These are phyloP conservation scores for Arrhopalites spinosus DNA, from an alignment of 2,888 invertebrate species.

Conservation along the genomic window DNA sequence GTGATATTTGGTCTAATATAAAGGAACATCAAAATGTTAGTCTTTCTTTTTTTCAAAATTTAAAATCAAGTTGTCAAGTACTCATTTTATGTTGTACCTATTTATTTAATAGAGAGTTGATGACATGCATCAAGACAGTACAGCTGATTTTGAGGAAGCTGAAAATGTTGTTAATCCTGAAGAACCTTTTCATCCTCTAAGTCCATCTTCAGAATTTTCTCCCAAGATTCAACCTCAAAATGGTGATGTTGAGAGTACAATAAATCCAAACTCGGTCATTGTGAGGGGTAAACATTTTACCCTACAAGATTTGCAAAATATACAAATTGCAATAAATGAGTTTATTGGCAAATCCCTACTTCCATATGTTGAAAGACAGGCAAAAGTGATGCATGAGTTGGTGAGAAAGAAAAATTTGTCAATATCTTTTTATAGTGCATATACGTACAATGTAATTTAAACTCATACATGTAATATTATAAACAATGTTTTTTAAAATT, in stretches of 20 bases:
- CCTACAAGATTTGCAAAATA: slow-evolving; percentile 79
- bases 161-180: slow-evolving; percentile 15
- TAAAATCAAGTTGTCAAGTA: too few relatives aligned
- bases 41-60: too few relatives aligned
- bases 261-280: slow-evolving; percentile 27
- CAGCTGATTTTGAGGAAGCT: slow-evolving; percentile 7
- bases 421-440: too few relatives aligned
- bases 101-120: slow-evolving; percentile 14
- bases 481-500: too few relatives aligned
- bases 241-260: slow-evolving; percentile 35
- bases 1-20: slow-evolving; percentile 42
- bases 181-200: slow-evolving; percentile 52
- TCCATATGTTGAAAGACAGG: slow-evolving; percentile 89
- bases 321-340: slow-evolving; percentile 83
- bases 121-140: neutral
- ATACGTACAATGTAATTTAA: too few relatives aligned
- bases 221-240: slow-evolving; percentile 35
- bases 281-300: slow-evolving; percentile 78
- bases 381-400: slow-evolving; percentile 76
- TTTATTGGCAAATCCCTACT: slow-evolving; percentile 83
- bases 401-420: slow-evolving; percentile 61
- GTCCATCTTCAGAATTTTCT: slow-evolving; percentile 47
- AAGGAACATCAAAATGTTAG: slow-evolving; percentile 42
- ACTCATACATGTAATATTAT: too few relatives aligned
- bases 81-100: too few relatives aligned